Conservation (phyloP, 1,140 invertebrate genomes). For the Leptinotarsa texana region DNA sequence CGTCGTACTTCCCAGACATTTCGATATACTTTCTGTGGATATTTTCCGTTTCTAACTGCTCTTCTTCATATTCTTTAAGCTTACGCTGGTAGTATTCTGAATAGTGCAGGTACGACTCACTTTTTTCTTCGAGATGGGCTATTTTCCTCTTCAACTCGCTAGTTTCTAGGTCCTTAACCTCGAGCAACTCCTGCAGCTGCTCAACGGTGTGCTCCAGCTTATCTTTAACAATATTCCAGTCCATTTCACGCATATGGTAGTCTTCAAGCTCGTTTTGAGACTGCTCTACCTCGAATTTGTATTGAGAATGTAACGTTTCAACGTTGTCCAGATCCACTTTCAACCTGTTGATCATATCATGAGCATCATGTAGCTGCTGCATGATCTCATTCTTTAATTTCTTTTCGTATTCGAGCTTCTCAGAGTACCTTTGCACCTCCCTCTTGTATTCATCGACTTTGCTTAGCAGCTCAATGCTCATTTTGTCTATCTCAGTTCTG, state of each 20-base stretch:
- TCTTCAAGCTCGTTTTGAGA: conserved; percentile 30
- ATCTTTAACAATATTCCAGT: conserved; percentile 25
- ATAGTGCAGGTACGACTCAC: conserved; percentile 23
- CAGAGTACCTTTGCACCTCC: conserved; percentile 20
- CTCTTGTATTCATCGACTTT: conserved; percentile 37
- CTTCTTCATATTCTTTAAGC: conserved; percentile 31
- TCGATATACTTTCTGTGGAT: conserved; percentile 51
- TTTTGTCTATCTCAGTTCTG: conserved; percentile 38
- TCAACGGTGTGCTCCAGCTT: conserved; percentile 30
- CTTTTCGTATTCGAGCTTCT: conserved; percentile 26
- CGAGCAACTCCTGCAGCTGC: conserved; percentile 32
- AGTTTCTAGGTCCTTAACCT: conserved; percentile 30
- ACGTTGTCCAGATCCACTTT: conserved; percentile 26
- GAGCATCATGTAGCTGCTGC: conserved; percentile 29
- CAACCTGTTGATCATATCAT: conserved; percentile 33
- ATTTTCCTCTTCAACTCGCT: conserved; percentile 37
- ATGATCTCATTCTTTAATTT: conserved; percentile 33
- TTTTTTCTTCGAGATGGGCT: conserved; percentile 36
- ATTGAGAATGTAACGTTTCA: conserved; percentile 23
- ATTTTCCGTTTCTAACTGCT: conserved; percentile 37
- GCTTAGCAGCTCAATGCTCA: conserved; percentile 39
- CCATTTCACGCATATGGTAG: conserved; percentile 27
- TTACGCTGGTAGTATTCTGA: conserved; percentile 42
- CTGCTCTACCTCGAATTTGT: conserved; percentile 32
- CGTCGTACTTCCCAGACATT: conserved; percentile 50